Conservation (phyloP, 2,888 invertebrate genomes). For the Tachystola acroxantha region DNA sequence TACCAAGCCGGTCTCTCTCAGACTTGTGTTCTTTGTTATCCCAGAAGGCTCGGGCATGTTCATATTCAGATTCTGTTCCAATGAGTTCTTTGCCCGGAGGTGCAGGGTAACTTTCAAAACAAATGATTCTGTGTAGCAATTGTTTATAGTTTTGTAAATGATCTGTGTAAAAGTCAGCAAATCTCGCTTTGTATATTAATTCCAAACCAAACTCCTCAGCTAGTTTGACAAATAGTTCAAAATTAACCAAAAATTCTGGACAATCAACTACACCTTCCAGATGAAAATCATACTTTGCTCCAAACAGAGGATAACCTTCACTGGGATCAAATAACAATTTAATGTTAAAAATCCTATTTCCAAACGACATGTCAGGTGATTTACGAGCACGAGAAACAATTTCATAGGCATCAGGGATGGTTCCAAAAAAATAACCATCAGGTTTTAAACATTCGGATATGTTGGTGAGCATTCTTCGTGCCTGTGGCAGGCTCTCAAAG, state of each 20-base stretch:
- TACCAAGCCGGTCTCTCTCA: conserved; percentile 81
- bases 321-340: conserved; percentile 82
- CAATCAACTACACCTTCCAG: conserved; percentile 98
- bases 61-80: conserved; percentile 83
- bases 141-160: conserved; percentile 61
- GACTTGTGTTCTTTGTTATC: conserved; percentile 50
- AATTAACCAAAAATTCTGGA: conserved; percentile 98
- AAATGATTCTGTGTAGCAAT: conserved; percentile 87
- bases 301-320: conserved; percentile 89
- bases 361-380: conserved; percentile 80
- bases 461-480: conserved; percentile 94
- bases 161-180: conserved; percentile 88
- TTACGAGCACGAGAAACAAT: conserved; percentile 87
- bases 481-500: conserved; percentile 93
- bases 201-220: conserved; percentile 85
- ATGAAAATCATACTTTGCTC: conserved; percentile 96
- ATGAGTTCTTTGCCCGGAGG: conserved; percentile 71
- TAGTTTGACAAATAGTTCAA: conserved; percentile 88
- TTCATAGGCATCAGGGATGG: conserved; percentile 95
- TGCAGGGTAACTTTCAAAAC: conserved; percentile 90
- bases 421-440: conserved; percentile 98
- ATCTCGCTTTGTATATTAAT: conserved; percentile 82
- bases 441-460: conserved; percentile 92
- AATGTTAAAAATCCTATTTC: conserved; percentile 88
- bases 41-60: conserved; percentile 82